Evolutionary conservation across 2,113 vertebrate genomes (phyloP).

Genomic region (Rhinolophus sinicus): DNA sequence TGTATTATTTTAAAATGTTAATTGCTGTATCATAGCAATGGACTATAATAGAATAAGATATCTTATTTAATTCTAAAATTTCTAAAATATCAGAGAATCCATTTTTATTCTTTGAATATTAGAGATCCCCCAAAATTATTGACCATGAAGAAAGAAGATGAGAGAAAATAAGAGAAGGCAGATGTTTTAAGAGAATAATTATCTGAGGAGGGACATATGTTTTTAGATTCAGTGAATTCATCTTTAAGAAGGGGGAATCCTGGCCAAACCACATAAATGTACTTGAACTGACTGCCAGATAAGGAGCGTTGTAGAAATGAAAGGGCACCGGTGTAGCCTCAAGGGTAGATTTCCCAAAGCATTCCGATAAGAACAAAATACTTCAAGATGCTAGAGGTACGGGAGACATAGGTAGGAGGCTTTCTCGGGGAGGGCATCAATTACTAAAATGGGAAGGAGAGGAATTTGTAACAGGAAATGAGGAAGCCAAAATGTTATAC

Average conservation of each 20-base stretch:
- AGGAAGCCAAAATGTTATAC: neutral
- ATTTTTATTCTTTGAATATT: conserved; percentile 30
- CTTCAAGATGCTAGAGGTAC: conserved; percentile 52
- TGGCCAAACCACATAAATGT: conserved; percentile 64
- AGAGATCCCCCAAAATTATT: neutral
- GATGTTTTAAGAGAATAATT: conserved; percentile 49
- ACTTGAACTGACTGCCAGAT: conserved; percentile 49
- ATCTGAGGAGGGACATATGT: conserved; percentile 52
- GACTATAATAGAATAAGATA: neutral
- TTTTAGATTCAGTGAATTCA: conserved; percentile 40
- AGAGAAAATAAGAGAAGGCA: neutral
- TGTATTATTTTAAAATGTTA: conserved; percentile 12
- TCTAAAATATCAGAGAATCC: neutral
- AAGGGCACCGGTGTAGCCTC: neutral
- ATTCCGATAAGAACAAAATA: neutral
- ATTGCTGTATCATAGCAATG: neutral
- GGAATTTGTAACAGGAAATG: conserved; percentile 43
- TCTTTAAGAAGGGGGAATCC: conserved; percentile 45
- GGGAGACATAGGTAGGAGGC: neutral
- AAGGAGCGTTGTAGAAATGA: neutral
- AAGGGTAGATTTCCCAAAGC: neutral
- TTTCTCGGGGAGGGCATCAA: neutral
- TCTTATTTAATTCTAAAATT: neutral
- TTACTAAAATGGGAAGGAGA: neutral
- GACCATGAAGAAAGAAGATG: conserved; percentile 26